Evolutionary conservation across 2,797 vertebrate genomes (phyloP).

Genomic region (Somateria mollissima): DNA sequence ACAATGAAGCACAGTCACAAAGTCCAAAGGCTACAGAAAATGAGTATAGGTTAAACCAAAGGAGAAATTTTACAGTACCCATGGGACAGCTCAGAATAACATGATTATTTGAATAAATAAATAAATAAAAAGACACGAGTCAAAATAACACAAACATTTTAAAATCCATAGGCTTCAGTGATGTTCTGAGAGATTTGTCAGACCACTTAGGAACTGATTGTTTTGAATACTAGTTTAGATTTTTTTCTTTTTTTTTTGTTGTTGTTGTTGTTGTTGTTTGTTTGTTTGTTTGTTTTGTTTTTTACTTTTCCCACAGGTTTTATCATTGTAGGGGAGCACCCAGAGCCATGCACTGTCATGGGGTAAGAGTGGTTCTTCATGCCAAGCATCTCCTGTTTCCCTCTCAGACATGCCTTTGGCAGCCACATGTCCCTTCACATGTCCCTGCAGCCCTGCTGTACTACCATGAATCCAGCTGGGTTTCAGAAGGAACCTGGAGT

Average conservation of each 20-base stretch:
- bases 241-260: too few relatives aligned
- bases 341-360: background rate
- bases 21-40: background rate
- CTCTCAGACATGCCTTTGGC: background rate
- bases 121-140: background rate
- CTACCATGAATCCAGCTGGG: rapidly evolving
- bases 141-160: background rate
- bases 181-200: background rate
- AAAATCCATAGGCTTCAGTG: background rate
- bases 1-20: background rate
- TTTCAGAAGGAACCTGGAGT: background rate
- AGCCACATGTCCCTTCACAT: background rate
- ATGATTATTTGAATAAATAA: background rate
- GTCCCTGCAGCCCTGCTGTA: background rate
- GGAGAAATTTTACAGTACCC: background rate
- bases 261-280: background rate
- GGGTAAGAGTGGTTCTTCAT: background rate
- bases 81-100: background rate
- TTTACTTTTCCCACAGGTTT: background rate
- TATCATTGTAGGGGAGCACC: background rate
- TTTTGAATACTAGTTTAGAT: background rate
- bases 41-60: background rate
- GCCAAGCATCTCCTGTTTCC: background rate
- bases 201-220: background rate
- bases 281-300: background rate